Evolutionary conservation across 2,888 invertebrate genomes (phyloP).

Genomic region (Euspilapteryx auroguttella): DNA sequence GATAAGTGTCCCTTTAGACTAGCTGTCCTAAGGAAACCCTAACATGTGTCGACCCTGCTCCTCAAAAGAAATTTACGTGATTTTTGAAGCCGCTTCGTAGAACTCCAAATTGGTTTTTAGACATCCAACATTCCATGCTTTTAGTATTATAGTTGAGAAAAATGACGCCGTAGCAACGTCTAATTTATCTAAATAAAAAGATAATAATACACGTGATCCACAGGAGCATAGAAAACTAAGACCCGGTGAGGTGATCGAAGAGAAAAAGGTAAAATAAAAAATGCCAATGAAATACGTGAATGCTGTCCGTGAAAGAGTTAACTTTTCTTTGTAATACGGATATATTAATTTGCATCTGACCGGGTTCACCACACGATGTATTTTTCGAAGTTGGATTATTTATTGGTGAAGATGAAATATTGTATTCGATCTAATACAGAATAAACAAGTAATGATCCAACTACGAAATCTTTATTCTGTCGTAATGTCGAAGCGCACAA

Average conservation of each 20-base stretch:
- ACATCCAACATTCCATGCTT: conserved; percentile 46
- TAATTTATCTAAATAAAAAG: too few species aligned
- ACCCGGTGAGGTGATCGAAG: conserved; percentile 91
- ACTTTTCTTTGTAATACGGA: conserved; percentile 41
- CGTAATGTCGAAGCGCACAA: too few species aligned
- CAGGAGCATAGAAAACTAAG: conserved; percentile 90
- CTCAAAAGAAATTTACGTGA: conserved; percentile 40
- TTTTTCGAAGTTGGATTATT: not conserved
- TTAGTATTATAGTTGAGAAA: conserved; percentile 19
- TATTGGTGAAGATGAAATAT: too few species aligned
- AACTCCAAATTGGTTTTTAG: conserved; percentile 22
- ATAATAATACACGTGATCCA: conserved; percentile 34
- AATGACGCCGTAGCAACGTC: too few species aligned
- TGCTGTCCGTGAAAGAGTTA: conserved; percentile 49
- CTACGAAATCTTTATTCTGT: too few species aligned
- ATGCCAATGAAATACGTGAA: conserved; percentile 44
- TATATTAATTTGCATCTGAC: conserved; percentile 46
- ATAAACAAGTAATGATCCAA: too few species aligned
- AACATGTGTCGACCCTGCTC: too few species aligned
- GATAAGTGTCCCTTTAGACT: conserved; percentile 30
- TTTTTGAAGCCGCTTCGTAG: conserved; percentile 14
- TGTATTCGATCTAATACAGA: too few species aligned
- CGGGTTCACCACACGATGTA: conserved; percentile 20
- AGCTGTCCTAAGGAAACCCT: too few species aligned
- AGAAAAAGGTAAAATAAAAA: conserved; percentile 87